Conservation (phyloP, 2,113 vertebrate genomes). For the Psettodes erumei region DNA sequence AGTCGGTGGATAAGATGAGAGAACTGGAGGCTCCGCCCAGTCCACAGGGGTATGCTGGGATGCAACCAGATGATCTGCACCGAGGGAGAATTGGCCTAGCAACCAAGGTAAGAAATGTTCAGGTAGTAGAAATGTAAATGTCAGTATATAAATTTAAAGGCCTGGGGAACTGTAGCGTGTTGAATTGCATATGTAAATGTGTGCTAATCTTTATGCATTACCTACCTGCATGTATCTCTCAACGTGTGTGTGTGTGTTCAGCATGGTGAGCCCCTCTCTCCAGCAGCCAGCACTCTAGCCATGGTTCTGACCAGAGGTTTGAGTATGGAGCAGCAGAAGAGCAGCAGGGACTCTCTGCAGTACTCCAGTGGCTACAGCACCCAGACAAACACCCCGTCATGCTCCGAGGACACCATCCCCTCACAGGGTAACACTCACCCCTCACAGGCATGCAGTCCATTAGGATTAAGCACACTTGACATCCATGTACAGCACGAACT, state of each 20-base stretch:
- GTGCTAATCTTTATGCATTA: slow-evolving; percentile 44
- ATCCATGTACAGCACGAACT: not conserved
- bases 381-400: slow-evolving; percentile 95
- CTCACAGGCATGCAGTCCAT: not conserved
- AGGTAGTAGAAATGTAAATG: slow-evolving; percentile 22
- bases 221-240: not conserved
- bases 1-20: slow-evolving; percentile 88
- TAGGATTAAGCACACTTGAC: not conserved
- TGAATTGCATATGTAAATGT: slow-evolving; percentile 36
- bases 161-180: not conserved
- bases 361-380: slow-evolving; percentile 98
- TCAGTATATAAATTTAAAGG: not conserved
- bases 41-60: slow-evolving; percentile 69
- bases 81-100: slow-evolving; percentile 85
- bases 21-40: slow-evolving; percentile 85
- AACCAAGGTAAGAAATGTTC: slow-evolving; percentile 84
- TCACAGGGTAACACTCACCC: slow-evolving; percentile 89
- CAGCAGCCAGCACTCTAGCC: slow-evolving; percentile 92
- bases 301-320: slow-evolving; percentile 96
- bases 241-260: slow-evolving; percentile 56
- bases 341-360: slow-evolving; percentile 95
- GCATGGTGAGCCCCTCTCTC: slow-evolving; percentile 92
- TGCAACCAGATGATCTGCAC: slow-evolving; percentile 83
- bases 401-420: slow-evolving; percentile 98
- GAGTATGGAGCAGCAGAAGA: slow-evolving; percentile 96